These are phyloP conservation scores for Eupithecia insigniata DNA, from an alignment of 2,888 invertebrate species.

Conservation along the genomic window DNA sequence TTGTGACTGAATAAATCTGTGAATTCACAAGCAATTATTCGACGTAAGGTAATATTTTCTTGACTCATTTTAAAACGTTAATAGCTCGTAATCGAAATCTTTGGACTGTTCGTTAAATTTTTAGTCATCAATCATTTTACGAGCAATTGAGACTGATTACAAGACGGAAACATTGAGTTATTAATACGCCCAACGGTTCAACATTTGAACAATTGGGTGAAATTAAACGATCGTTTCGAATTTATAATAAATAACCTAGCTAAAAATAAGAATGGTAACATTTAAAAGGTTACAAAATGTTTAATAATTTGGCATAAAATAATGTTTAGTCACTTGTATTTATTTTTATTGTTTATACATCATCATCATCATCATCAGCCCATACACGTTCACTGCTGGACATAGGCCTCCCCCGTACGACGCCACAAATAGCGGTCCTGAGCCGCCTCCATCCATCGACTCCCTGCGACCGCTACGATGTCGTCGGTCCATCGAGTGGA, in stretches of 20 bases:
- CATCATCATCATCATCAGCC: too few relatives aligned
- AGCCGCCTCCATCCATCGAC: too few relatives aligned
- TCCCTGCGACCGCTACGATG: too few relatives aligned
- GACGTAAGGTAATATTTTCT: not conserved
- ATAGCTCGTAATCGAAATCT: conserved; percentile 9
- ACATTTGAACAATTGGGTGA: conserved; percentile 38
- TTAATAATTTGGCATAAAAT: not conserved
- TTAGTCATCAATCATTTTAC: conserved; percentile 42
- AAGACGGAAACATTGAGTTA: conserved; percentile 43
- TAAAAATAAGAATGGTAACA: not conserved
- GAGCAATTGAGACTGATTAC: conserved; percentile 45
- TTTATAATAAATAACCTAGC: not conserved
- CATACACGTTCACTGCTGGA: too few relatives aligned
- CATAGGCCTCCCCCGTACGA: too few relatives aligned
- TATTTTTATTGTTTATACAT: too few relatives aligned
- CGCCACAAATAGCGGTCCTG: too few relatives aligned
- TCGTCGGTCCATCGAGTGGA: too few relatives aligned
- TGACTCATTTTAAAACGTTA: conserved; percentile 1
- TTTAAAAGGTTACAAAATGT: not conserved
- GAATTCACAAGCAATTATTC: not conserved
- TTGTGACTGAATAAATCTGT: not conserved
- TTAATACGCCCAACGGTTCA: conserved; percentile 36
- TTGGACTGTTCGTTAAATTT: conserved; percentile 9
- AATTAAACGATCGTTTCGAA: conserved; percentile 33
- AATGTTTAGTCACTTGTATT: not conserved